Base-by-base conservation (phyloP, 2,888 invertebrate genomes). In the Nematopogon swammerdamellus region DNA sequence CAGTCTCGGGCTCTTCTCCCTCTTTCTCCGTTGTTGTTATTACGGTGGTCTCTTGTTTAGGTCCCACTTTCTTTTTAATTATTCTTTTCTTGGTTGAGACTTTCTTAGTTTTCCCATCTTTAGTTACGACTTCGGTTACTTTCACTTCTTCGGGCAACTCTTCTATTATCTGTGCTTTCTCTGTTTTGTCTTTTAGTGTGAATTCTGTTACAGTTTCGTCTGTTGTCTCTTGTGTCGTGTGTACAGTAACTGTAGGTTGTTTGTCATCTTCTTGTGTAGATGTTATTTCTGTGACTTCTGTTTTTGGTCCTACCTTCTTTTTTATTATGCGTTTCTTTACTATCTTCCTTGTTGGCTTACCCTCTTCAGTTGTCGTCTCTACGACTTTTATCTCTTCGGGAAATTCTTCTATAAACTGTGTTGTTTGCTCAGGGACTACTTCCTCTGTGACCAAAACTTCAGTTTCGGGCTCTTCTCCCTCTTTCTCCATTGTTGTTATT, bases 201-300 rank as follows among this genome's bases (percentile, higher is more conserved):
- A 18, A 44, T 53, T 52, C 52, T 54, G 48, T 60, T 51, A 11
- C 57, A 36, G 42, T 18, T 44, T 53, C 57, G 4, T 59, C 57
- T 51, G 48, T 55, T 54, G 44, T 53, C 18, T 57, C 55, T 47
- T 61, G 57, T 47, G 60, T 58, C 18, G 50, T 58, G 51, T 57
- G 54, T 56, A 58, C 54, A 0, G 57, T 56, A 3, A 58, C 60
- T n/a, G 58, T 52, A 0, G 59, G 58, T 57, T 49, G 56, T 49
- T 65, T 56, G 42, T 62, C 58, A 4, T 71, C 66, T 51, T 68
- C 66, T 55, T 72, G 66, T 10, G 63, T 56, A 19, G 62, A 30
- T 51, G 56, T 57, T 58, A 68, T 57, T 59, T 70, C 19, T 54
- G 65, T 58, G 52, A 70, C 59, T 58, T 70, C 63, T 47, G 72